Conservation (phyloP, 1,140 invertebrate genomes). For the Lordiphosa mommai region DNA sequence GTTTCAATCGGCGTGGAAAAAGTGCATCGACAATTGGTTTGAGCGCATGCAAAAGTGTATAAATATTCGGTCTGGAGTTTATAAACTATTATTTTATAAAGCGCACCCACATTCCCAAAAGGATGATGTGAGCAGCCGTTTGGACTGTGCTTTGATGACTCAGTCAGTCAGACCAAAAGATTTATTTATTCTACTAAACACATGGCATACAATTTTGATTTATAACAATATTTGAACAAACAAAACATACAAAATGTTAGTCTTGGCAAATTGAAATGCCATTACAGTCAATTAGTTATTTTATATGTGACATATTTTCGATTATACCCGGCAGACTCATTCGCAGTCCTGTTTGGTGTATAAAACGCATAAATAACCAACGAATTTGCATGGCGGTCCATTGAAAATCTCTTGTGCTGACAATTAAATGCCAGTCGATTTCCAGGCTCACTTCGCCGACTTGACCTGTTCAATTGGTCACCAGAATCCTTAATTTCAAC, state of each 20-base stretch:
- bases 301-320: slow-evolving; percentile 52
- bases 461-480: too few species aligned
- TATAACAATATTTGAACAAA: slow-evolving; percentile 43
- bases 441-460: slow-evolving; percentile 39
- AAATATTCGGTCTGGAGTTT: too few species aligned
- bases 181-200: too few species aligned
- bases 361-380: slow-evolving; percentile 63
- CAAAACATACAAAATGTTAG: neutral
- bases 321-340: slow-evolving; percentile 31
- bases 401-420: slow-evolving; percentile 52
- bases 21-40: too few species aligned
- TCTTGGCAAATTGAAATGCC: slow-evolving; percentile 44
- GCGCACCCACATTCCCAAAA: too few species aligned
- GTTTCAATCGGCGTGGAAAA: too few species aligned
- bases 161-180: too few species aligned
- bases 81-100: too few species aligned
- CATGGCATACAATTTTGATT: slow-evolving; percentile 43
- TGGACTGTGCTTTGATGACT: too few species aligned
- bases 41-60: too few species aligned
- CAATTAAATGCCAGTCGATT: slow-evolving; percentile 45
- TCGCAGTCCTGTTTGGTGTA: slow-evolving; percentile 1
- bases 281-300: slow-evolving; percentile 58
- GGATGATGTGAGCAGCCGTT: too few species aligned
- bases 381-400: slow-evolving; percentile 40
- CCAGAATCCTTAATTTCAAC: too few species aligned